Conservation (phyloP, 2,113 vertebrate species). For the Psilopogon haemacephalus region DNA sequence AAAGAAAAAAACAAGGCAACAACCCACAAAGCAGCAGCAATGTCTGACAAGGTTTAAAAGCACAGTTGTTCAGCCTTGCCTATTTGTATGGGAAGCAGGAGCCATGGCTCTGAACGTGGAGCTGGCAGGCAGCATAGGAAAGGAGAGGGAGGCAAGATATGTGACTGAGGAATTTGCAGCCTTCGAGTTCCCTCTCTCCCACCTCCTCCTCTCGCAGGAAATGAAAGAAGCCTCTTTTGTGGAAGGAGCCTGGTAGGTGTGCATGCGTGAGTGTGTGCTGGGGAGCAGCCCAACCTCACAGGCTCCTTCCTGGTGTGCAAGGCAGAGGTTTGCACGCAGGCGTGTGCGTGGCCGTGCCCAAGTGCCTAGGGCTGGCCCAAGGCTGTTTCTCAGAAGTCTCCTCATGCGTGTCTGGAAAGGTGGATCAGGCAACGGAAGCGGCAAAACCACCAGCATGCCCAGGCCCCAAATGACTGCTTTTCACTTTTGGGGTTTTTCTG, state of each 20-base stretch:
- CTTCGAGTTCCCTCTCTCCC: conserved; percentile 22
- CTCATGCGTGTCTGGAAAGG: conserved; percentile 26
- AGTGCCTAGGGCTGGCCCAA: accelerated
- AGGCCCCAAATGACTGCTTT: neutral
- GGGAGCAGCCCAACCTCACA: neutral
- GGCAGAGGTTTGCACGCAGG: neutral
- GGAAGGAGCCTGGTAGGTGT: conserved; percentile 12
- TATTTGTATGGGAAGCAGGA: neutral
- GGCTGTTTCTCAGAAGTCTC: neutral
- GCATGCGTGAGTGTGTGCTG: neutral
- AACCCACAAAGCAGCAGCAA: neutral
- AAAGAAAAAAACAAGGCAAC: neutral
- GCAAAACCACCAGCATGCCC: conserved; percentile 11
- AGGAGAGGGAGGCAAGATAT: conserved; percentile 41
- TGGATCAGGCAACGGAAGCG: conserved; percentile 28
- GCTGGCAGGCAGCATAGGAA: conserved; percentile 1
- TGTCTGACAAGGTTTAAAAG: neutral
- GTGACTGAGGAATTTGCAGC: conserved; percentile 47
- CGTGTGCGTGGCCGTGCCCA: accelerated
- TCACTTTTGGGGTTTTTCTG: neutral
- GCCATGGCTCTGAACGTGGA: neutral
- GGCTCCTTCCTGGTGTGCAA: accelerated
- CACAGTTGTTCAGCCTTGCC: neutral
- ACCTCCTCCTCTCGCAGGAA: conserved; percentile 10
- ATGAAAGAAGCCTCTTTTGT: conserved; percentile 51